A percentile compares a stretch with the other conserved stretches of the same genome.
phyloP scores from a whole-genome alignment of 1,140 invertebrate genomes.

The Trichogramma pretiosum region DNA sequence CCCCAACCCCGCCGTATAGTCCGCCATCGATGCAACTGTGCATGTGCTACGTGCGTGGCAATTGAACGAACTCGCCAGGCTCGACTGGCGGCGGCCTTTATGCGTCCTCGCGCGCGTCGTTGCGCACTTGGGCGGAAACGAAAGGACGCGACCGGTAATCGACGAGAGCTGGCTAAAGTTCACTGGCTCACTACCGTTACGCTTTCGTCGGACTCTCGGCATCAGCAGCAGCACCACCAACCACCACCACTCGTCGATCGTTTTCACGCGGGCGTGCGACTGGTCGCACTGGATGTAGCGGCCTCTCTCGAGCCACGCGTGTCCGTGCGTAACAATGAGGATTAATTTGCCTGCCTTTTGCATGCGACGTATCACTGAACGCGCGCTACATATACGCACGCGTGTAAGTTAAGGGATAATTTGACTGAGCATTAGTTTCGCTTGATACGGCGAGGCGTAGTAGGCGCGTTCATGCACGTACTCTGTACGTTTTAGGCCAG shows the following conservation, averaged over 20 bases:
- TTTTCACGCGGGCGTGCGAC: no score
- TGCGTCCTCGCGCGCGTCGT: not conserved
- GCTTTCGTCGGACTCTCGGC: not conserved
- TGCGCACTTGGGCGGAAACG: not conserved
- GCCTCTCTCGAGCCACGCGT: not conserved
- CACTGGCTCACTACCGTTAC: no score
- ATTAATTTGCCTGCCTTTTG: conserved; percentile 18
- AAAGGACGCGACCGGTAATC: conserved; percentile 6
- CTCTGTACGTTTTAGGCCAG: no score
- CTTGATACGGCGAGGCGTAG: not conserved
- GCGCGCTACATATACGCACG: conserved; percentile 10
- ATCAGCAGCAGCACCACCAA: no score
- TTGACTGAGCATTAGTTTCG: conserved; percentile 12
- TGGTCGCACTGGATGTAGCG: no score
- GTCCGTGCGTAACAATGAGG: conserved; percentile 3
- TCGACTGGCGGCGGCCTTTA: no score
- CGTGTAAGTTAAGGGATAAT: conserved; percentile 14
- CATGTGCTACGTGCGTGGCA: no score
- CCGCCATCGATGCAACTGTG: no score
- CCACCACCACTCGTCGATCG: no score
- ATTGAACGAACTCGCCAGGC: no score
- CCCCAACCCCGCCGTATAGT: no score
- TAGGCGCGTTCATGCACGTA: not conserved
- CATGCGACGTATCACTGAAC: conserved; percentile 6
- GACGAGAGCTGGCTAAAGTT: not conserved